These are phyloP conservation scores for Fundulus diaphanus DNA, from an alignment of 2,797 vertebrate species.

Conservation along the genomic window DNA sequence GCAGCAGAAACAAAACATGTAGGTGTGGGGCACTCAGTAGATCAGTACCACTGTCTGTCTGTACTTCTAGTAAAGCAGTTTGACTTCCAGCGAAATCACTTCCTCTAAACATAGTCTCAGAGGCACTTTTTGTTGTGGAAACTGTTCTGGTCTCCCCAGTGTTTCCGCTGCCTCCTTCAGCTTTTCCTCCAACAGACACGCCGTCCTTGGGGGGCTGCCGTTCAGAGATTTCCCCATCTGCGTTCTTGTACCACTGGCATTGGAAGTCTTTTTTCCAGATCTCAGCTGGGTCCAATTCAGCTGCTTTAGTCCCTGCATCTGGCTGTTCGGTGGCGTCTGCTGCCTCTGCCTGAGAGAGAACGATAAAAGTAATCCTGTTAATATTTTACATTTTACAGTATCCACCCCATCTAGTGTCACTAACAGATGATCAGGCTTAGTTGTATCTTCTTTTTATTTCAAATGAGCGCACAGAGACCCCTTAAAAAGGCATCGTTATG, in stretches of 20 bases:
- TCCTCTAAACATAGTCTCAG: constrained; percentile 45
- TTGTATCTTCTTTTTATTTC: background rate
- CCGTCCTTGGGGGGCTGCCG: constrained; percentile 76
- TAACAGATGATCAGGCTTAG: background rate
- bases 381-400: constrained; percentile 1
- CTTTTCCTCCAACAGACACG: constrained; percentile 35
- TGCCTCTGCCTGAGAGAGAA: constrained; percentile 58
- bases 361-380: constrained; percentile 10
- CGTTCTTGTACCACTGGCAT: constrained; percentile 82
- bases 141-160: constrained; percentile 17
- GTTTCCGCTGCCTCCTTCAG: constrained; percentile 16
- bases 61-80: constrained; percentile 30
- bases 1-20: constrained; percentile 48
- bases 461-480: background rate
- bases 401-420: background rate
- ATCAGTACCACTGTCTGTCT: constrained; percentile 30
- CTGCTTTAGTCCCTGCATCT: constrained; percentile 45
- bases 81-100: constrained; percentile 30
- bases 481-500: background rate
- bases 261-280: constrained; percentile 82
- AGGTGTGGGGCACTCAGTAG: constrained; percentile 22
- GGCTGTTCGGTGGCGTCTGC: constrained; percentile 70
- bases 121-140: constrained; percentile 58
- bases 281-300: constrained; percentile 73
- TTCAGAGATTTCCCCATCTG: constrained; percentile 75